Evolutionary conservation across 1,140 invertebrate species (phyloP).

Genomic region (Panulirus ornatus): DNA sequence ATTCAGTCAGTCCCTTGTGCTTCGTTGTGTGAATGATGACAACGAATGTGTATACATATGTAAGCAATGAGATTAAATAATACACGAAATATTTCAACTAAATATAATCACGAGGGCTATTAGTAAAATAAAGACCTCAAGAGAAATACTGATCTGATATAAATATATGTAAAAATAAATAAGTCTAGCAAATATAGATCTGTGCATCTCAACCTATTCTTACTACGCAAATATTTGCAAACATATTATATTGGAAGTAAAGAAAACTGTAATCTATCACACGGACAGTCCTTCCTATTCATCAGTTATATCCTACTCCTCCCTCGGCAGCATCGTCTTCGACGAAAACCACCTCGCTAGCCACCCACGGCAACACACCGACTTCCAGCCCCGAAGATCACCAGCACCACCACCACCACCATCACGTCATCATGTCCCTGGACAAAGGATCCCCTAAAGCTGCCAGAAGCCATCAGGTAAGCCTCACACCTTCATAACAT

Average conservation of each 20-base stretch:
- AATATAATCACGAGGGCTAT: no score
- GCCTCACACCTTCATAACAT: no score
- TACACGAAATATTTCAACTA: no score
- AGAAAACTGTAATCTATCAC: background rate
- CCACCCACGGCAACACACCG: background rate
- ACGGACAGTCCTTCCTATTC: background rate
- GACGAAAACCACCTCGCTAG: constrained; percentile 6
- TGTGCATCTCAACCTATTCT: background rate
- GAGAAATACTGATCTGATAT: no score
- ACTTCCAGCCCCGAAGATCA: background rate
- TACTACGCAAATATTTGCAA: background rate
- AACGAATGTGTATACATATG: no score
- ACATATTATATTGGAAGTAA: background rate
- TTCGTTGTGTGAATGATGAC: no score
- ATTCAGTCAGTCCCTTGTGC: no score
- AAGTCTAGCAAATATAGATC: no score
- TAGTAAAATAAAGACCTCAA: no score
- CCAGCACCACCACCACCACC: constrained; percentile 35
- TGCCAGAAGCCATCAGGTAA: background rate
- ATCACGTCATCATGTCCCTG: background rate
- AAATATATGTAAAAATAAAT: no score
- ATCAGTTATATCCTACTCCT: background rate
- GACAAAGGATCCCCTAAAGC: background rate
- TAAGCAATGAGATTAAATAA: no score
- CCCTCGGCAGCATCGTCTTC: background rate